These are phyloP conservation scores for Mizuhopecten yessoensis DNA, from an alignment of 1,140 invertebrate species.

Conservation along the genomic window DNA sequence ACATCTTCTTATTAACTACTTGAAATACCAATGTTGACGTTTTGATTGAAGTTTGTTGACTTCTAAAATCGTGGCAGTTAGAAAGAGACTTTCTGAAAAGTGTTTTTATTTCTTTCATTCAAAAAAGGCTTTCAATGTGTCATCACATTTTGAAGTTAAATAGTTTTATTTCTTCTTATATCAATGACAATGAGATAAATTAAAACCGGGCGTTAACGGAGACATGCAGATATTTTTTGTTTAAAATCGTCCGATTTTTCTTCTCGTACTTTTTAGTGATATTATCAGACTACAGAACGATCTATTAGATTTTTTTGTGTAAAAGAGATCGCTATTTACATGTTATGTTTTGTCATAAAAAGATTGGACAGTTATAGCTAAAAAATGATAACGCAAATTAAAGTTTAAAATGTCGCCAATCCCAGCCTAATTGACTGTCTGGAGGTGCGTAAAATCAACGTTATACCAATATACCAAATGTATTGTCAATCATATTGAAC, in stretches of 20 bases:
- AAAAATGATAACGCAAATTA: too few species aligned
- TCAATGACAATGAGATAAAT: background rate
- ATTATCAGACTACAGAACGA: background rate
- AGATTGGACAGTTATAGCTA: too few species aligned
- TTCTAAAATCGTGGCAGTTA: background rate
- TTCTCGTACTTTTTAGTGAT: background rate
- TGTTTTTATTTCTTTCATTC: background rate
- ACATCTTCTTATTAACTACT: slow-evolving; percentile 22
- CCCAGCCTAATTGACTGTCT: too few species aligned
- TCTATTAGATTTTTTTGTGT: too few species aligned
- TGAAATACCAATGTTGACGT: background rate
- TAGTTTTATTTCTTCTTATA: background rate
- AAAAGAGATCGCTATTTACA: too few species aligned
- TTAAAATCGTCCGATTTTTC: background rate
- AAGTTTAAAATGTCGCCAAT: too few species aligned
- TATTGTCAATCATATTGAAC: too few species aligned
- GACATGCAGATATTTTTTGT: background rate
- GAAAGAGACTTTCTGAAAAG: background rate
- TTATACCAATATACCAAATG: too few species aligned
- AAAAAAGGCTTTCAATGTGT: background rate
- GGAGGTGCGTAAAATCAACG: too few species aligned
- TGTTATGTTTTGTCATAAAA: too few species aligned
- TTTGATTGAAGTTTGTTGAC: slow-evolving; percentile 20
- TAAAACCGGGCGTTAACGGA: background rate
- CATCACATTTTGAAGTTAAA: background rate